Evolutionary conservation across 2,888 invertebrate genomes (phyloP).

Genomic region (Tetragnatha montana): DNA sequence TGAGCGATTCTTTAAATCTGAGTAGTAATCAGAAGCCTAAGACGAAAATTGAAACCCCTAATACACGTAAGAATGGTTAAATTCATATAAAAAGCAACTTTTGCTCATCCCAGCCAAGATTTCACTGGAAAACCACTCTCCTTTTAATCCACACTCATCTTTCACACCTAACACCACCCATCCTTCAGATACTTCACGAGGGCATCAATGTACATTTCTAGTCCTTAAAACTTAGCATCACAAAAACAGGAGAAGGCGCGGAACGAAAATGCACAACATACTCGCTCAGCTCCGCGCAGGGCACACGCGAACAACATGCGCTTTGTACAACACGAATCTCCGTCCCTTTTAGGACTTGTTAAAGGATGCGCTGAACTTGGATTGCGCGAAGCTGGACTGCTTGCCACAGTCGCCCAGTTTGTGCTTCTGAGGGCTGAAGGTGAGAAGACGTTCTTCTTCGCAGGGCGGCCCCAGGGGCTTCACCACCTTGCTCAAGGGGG

Average conservation of each 20-base stretch:
- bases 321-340: not conserved
- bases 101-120: too few species aligned
- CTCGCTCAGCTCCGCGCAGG: not conserved
- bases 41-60: too few species aligned
- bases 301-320: not conserved
- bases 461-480: constrained; percentile 4
- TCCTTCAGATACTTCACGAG: too few species aligned
- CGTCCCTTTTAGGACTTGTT: constrained; percentile 46
- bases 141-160: too few species aligned
- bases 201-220: too few species aligned
- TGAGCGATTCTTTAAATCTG: too few species aligned
- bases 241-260: not conserved
- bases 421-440: constrained; percentile 57
- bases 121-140: too few species aligned
- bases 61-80: too few species aligned
- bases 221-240: too few species aligned
- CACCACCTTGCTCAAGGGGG: constrained; percentile 23
- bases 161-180: too few species aligned
- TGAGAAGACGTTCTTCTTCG: constrained; percentile 66
- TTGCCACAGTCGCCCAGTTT: constrained; percentile 62
- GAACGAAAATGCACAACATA: not conserved
- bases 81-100: too few species aligned
- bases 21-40: too few species aligned
- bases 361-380: constrained; percentile 59
- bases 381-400: constrained; percentile 66